Base-by-base conservation (phyloP, 2,888 invertebrate species). In the Leucophora obtusa region DNA sequence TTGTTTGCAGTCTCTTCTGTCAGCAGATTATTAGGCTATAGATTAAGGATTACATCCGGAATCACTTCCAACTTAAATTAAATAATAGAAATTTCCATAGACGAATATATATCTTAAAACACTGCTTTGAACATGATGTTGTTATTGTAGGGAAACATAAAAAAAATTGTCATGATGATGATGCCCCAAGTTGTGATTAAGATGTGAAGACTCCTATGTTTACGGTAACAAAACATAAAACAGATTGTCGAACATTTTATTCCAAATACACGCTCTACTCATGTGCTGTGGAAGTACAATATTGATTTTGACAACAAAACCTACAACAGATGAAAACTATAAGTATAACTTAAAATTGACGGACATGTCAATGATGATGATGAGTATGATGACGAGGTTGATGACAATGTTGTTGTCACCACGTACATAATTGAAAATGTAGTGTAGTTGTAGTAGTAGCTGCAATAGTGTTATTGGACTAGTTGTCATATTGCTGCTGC, bases 251-350 rank as follows among this genome's bases (percentile, higher is more conserved):
- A 62, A 38, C 47, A 53, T 24, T 53, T n/a, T 15, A 17, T 10
- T 33, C n/a, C 17, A 21, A n/a, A 43, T 17, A 28, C 28, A 28
- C 28, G 4, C 7, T 28, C 28, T 28, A 28, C 28, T 28, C 38
- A 43, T 15, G 24, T 14, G 7, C 28, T 28, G 24, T 28, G 10
- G 43, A 11, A 14, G 47, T 60, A 50, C 8, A 51, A 70, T 77
- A 81, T 81, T 81, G 77, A 70, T 77, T 81, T 81, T 77, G 65
- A 71, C 71, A 71, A 71, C 28, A 62, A 28, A 65, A 18, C 58
- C 53, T 69, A 63, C 56, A 70, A 56, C 54, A 60, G 24, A 58
- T 72, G 50, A 68, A 69, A 70, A 50, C 54, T 60, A 62, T 58
- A 69, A 59, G 58, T 33, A 58, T 43, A 62, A 75, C 6, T 68